Base-by-base conservation (phyloP, 2,797 vertebrate genomes). In the Malurus leucopterus region DNA sequence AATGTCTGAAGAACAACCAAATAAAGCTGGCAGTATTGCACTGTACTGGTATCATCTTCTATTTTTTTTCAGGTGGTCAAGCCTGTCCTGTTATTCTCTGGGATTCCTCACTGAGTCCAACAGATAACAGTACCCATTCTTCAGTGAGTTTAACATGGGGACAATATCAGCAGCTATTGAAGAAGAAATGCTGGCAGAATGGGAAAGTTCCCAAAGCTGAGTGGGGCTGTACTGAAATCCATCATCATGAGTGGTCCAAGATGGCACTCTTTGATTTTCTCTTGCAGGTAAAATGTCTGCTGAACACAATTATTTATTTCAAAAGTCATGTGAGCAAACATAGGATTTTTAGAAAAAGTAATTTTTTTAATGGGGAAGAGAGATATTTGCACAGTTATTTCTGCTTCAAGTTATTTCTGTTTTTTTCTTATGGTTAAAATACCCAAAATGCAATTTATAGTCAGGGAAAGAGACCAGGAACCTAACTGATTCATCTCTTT, bases 181-280 rank as follows among this genome's bases (percentile, higher is more conserved):
- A 98, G 72, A 97, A 98, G 87, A 98, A 97, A 76, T 99, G 99
- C 75, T 99, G 99, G 99, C 96, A 97, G 82, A 98, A 97, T 86
- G 98, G 98, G 58, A 95, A 96, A 92, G 86, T 87, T 29, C 99
- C 98, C 15, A 99, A 97, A 94, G 90, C 97, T 8, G 98, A 98
- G 17, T 98, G 98, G 87, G 96, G 96, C 65, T 99, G 99, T 95
- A 98, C 98, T 19, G 96, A 96, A 50, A 90, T 99, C 46, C 98
- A 99, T 94, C 98, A 99, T 91, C 94, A 98, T 1, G 99, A 99
- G 79, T 99, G 99, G 99, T 99, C 98, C 94, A 99, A 98, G 95
- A 96, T 99, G 91, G 98, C 98, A 44, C 97, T 99, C 79, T 99
- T 99, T 90, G 99, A 99, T 96, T 99, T 99, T 95, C 92, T 99